Base-by-base conservation (phyloP, 2,888 invertebrate species). In the Agrotis puta region DNA sequence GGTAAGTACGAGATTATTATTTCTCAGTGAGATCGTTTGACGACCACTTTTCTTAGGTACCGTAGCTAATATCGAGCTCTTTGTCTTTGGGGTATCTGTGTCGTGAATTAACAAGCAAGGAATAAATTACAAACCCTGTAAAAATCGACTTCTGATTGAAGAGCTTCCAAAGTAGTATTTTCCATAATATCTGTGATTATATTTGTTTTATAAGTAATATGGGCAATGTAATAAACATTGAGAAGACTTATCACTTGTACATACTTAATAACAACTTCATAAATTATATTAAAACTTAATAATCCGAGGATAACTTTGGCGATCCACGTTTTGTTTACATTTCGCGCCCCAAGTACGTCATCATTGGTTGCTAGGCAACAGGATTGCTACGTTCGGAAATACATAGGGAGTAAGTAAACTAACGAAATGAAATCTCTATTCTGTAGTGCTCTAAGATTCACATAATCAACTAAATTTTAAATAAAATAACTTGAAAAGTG, bases 111-210 rank as follows among this genome's bases (percentile, higher is more conserved):
- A 22, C 14, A n/a, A 54, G 14, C 2, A 33, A 45, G 39, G 7
- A 13, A 4, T 45, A 45, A 53, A 83, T 87, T 90, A 96, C 54
- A 33, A 33, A 56, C 96, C 91, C 96, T 95, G 80, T 96, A 96
- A 91, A 94, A 96, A 59, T 95, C 92, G 43, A 96, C 89, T 93
- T 97, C 96, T 54, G 90, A 92, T 84, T 96, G 94, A 75, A 96
- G 89, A 61, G 93, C 92, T 73, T 93, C 90, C 74, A 89, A 87
- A 65, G 85, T 81, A 54, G 83, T 72, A 71, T 85, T 87, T 74
- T 93, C 92, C 91, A 92, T 94, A 73, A 64, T 79, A 66, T 45
- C 54, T 61, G 57, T 4, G 18, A 58, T 39, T 11, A 39, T 39
- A 39, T 39, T 39, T 39, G 39, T 39, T 58, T 51, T 14, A 1